These are phyloP conservation scores for Elephantulus edwardii DNA, from an alignment of 2,113 vertebrate genomes.

Conservation along the genomic window DNA sequence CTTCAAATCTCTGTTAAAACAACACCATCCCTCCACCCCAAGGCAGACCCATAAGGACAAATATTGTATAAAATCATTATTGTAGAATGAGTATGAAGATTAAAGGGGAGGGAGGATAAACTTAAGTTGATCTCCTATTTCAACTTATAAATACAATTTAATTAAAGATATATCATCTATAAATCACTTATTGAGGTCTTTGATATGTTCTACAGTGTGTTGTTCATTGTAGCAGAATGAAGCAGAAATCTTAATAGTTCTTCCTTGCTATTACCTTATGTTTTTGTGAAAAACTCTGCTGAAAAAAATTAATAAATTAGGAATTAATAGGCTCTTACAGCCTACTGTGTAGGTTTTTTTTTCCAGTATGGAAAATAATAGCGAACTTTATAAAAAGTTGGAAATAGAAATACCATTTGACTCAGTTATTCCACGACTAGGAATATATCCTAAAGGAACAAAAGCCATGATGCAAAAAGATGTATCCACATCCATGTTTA, in stretches of 20 bases:
- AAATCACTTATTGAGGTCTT: not conserved
- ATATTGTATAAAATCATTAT: no score
- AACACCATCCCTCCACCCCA: no score
- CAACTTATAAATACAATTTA: not conserved
- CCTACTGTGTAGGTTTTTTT: not conserved
- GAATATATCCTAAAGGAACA: no score
- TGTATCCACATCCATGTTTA: no score
- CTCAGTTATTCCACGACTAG: no score
- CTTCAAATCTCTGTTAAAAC: no score
- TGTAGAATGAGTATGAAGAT: no score
- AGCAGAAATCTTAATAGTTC: not conserved
- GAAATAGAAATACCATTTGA: no score
- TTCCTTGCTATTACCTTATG: constrained; percentile 19
- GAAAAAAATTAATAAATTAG: not conserved
- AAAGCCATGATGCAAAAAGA: no score
- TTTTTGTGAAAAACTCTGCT: not conserved
- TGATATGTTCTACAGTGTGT: not conserved
- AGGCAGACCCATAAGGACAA: no score
- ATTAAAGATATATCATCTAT: constrained; percentile 1
- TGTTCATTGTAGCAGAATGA: not conserved
- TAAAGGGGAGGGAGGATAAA: no score
- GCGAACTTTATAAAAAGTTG: no score
- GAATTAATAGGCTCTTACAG: not conserved
- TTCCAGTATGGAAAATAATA: constrained; percentile 16
- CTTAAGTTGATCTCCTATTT: not conserved